A percentile compares a stretch with the other conserved stretches of the same genome.
phyloP scores from a whole-genome alignment of 2,888 invertebrate genomes.

The Achlya flavicornis region DNA sequence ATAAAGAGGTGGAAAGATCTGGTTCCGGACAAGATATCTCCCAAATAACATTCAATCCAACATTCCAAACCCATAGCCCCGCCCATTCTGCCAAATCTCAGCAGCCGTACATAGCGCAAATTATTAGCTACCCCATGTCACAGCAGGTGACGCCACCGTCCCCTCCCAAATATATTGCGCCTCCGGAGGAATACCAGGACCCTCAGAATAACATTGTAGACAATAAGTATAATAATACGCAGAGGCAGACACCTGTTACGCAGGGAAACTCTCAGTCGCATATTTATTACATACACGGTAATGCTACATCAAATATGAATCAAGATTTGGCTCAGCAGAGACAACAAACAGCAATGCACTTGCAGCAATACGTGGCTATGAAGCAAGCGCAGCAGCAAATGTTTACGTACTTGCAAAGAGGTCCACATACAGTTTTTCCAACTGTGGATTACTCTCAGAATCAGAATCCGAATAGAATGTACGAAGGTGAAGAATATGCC shows the following conservation, averaged over 20 bases:
- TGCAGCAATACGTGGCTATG: constrained; percentile 82
- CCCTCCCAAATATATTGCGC: constrained; percentile 75
- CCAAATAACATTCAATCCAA: constrained; percentile 78
- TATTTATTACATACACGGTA: constrained; percentile 78
- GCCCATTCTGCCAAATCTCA: constrained; percentile 71
- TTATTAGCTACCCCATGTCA: constrained; percentile 76
- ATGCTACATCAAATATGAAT: constrained; percentile 54
- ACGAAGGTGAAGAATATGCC: constrained; percentile 68
- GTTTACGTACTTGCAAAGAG: constrained; percentile 73
- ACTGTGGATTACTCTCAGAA: constrained; percentile 64
- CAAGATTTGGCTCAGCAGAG: constrained; percentile 74
- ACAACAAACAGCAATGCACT: constrained; percentile 77
- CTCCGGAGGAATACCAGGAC: constrained; percentile 79
- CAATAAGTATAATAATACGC: constrained; percentile 53
- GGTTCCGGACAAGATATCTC: constrained; percentile 67
- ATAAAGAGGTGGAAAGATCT: constrained; percentile 55
- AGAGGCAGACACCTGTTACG: constrained; percentile 48
- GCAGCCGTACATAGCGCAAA: constrained; percentile 79
- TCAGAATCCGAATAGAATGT: constrained; percentile 56
- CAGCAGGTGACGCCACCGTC: constrained; percentile 78
- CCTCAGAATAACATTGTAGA: constrained; percentile 67
- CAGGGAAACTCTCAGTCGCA: constrained; percentile 61
- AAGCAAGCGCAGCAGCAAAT: constrained; percentile 82
- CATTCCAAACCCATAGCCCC: constrained; percentile 82
- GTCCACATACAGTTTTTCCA: constrained; percentile 75